Percentiles rank a stretch among this genome's conserved stretches.
phyloP scores from a whole-genome alignment of 1,140 invertebrate genomes.

The Bombus breviceps region DNA sequence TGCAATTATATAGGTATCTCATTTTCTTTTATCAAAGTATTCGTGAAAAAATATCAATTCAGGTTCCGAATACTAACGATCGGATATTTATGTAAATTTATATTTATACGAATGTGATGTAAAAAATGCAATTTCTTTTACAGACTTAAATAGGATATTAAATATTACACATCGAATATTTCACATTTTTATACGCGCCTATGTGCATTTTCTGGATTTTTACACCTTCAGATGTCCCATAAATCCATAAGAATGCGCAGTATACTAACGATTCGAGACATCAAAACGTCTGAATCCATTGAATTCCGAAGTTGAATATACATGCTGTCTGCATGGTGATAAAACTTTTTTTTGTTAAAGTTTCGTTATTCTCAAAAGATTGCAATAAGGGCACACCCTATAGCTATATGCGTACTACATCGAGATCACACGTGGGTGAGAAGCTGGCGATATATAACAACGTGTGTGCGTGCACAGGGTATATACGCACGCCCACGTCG shows the following conservation, averaged over 20 bases:
- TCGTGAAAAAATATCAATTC: background rate
- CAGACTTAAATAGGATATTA: too few species aligned
- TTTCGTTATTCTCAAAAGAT: background rate
- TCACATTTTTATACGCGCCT: background rate
- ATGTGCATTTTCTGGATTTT: background rate
- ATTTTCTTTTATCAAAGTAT: background rate
- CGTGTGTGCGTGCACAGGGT: conserved; percentile 32
- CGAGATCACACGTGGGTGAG: conserved; percentile 56
- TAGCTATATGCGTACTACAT: background rate
- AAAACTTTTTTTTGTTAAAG: background rate
- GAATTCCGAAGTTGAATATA: background rate
- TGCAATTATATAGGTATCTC: background rate
- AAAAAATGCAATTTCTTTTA: background rate
- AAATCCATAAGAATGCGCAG: background rate
- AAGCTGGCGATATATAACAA: conserved; percentile 8
- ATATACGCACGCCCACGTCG: conserved; percentile 67
- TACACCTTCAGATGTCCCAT: background rate
- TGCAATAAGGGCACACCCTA: conserved; percentile 26
- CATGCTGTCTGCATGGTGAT: background rate
- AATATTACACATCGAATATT: too few species aligned
- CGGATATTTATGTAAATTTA: background rate
- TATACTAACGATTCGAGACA: too few species aligned
- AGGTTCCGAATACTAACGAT: background rate
- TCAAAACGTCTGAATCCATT: too few species aligned
- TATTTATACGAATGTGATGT: background rate